Evolutionary conservation across 2,113 vertebrate genomes (phyloP).

Genomic region (Zosterops lateralis): DNA sequence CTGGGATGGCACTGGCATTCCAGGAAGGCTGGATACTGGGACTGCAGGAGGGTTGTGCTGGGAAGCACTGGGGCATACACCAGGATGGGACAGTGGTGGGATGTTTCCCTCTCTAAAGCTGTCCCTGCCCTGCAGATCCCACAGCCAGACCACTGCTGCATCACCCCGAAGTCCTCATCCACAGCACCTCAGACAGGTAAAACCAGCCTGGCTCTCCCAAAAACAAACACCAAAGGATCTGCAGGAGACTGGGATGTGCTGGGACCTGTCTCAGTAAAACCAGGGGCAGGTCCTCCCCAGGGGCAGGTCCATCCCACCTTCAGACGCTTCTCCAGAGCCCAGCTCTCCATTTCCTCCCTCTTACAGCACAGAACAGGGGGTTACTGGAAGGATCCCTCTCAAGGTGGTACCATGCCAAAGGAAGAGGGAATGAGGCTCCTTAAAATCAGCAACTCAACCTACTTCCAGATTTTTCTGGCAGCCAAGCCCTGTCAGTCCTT

Average conservation of each 20-base stretch:
- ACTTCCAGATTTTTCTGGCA: not conserved
- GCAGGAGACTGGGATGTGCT: not conserved
- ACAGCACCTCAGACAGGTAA: not conserved
- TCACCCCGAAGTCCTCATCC: not conserved
- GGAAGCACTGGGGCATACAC: not conserved
- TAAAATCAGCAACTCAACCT: not conserved
- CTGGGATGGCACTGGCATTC: not conserved
- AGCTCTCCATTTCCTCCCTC: accelerated
- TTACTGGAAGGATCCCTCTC: not conserved
- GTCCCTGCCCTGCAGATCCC: not conserved
- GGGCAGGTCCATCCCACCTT: not conserved
- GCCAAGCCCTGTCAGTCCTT: accelerated
- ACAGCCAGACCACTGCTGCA: accelerated
- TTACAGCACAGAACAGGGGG: not conserved
- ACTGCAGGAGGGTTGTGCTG: too few species aligned
- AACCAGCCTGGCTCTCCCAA: not conserved
- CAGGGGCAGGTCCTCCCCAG: too few species aligned
- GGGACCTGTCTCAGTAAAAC: not conserved
- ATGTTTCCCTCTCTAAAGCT: not conserved
- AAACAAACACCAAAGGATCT: not conserved
- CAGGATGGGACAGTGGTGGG: accelerated
- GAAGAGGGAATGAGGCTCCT: not conserved
- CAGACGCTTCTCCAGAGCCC: accelerated
- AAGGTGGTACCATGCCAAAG: accelerated
- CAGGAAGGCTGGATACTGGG: not conserved